Evolutionary conservation across 2,888 invertebrate genomes (phyloP).

Genomic region (Hirtodrosophila confusa): DNA sequence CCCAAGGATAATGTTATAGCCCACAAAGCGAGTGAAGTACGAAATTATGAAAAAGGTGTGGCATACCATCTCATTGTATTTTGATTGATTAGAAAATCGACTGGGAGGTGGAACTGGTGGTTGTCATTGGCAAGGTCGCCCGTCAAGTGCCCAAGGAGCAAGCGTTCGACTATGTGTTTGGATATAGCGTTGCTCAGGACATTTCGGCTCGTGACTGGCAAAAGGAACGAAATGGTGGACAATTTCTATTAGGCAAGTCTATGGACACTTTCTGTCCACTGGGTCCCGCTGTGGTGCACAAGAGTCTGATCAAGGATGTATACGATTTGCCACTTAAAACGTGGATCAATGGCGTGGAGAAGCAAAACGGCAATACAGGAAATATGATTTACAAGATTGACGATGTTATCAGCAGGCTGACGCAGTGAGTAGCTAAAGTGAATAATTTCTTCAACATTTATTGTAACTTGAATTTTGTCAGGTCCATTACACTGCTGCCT

Average conservation of each 20-base stretch:
- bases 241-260: conserved; percentile 90
- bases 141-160: conserved; percentile 88
- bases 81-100: conserved; percentile 88
- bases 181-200: conserved; percentile 94
- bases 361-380: conserved; percentile 91
- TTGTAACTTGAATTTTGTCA: conserved; percentile 73
- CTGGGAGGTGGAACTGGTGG: conserved; percentile 93
- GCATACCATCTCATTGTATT: neutral
- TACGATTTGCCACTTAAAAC: conserved; percentile 89
- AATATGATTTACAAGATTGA: conserved; percentile 92
- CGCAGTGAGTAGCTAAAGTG: conserved; percentile 86
- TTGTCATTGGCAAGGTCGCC: conserved; percentile 86
- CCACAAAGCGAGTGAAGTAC: conserved; percentile 87
- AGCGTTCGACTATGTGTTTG: conserved; percentile 91
- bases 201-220: conserved; percentile 93
- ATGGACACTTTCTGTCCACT: conserved; percentile 96
- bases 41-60: conserved; percentile 41
- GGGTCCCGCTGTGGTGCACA: conserved; percentile 92
- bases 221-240: conserved; percentile 87
- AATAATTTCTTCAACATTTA: neutral
- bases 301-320: conserved; percentile 89
- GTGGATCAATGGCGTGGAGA: conserved; percentile 90
- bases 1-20: conserved; percentile 88
- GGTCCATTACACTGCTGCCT: conserved; percentile 91
- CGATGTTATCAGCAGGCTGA: conserved; percentile 90